phyloP scores from a whole-genome alignment of 2,113 vertebrate species.

The Herpetotheres cachinnans region DNA sequence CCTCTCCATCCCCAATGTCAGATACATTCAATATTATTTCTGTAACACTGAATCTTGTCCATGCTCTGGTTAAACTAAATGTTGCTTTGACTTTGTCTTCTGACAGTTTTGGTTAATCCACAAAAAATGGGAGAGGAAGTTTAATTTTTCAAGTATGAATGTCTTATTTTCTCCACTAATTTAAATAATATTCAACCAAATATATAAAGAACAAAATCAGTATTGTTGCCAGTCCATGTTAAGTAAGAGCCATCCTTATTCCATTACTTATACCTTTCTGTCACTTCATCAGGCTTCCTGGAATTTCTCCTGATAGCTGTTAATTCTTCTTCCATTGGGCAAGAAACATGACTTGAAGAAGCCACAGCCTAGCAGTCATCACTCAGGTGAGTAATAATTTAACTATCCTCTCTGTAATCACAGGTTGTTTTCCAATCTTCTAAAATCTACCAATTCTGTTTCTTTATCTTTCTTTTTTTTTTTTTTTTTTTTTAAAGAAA shows the following conservation, averaged over 20 bases:
- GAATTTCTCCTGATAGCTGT: background rate
- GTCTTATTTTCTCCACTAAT: background rate
- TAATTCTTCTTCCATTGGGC: background rate
- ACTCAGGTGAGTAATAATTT: background rate
- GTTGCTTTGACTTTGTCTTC: background rate
- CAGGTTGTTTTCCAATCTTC: background rate
- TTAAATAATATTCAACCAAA: background rate
- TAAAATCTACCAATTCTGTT: background rate
- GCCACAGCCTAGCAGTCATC: background rate
- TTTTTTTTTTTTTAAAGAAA: background rate
- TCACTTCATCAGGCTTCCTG: background rate
- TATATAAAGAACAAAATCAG: background rate
- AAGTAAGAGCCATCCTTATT: background rate
- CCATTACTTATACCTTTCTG: background rate
- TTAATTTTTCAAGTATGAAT: background rate
- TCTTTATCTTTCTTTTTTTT: too few relatives aligned
- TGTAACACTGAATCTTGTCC: background rate
- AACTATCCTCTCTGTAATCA: background rate
- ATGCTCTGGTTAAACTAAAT: background rate
- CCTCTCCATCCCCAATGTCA: too few relatives aligned
- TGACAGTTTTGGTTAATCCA: background rate
- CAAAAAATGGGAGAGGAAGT: background rate
- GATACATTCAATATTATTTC: background rate
- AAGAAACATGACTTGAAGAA: background rate
- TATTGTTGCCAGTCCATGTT: background rate